Base-by-base conservation (phyloP, 2,888 invertebrate species). In the Melinaea menophilus region DNA sequence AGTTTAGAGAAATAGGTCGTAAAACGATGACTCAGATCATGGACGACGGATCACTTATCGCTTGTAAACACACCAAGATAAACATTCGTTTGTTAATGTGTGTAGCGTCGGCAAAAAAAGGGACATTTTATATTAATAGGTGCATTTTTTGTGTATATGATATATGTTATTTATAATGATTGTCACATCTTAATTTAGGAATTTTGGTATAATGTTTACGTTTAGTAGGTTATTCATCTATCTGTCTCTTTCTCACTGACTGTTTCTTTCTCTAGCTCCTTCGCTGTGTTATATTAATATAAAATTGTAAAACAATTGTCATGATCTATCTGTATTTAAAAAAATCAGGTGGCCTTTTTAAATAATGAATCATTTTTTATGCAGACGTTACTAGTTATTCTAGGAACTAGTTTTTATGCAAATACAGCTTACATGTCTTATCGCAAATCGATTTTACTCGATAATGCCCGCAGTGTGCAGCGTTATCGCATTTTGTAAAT, bases 401-500 rank as follows among this genome's bases (percentile, higher is more conserved):
- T 55, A 58, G 55, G 55, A 33, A 46, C 41, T 47, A 35, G 58
- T 65, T 67, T 67, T 65, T 65, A 67, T 67, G 68, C 60, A 65
- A 68, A 68, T 68, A 68, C 63, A 64, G 68, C 68, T 63, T 64
- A 63, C 68, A 63, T 58, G 47, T 66, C 64, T 69, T 69, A 66
- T 69, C 66, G 59, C 55, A 66, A 69, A 66, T 69, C 66, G 67
- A 67, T 67, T 69, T 64, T 35, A 58, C 63, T 57, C 60, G 59
- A 56, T 63, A 63, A 56, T 56, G 37, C 35, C 35, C 55, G 3
- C n/a, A 35, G 46, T 35, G 61, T 51, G 51, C 51, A 31, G 3
- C 79, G 77, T 77, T 77, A 78, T 76, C 78, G 65, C 74, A 51
- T 51, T 51, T 31, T 31, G 31, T 51, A 11, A 31, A 31, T 51